Conservation (phyloP, 1,140 invertebrate species). For the Chlorops oryzae region DNA sequence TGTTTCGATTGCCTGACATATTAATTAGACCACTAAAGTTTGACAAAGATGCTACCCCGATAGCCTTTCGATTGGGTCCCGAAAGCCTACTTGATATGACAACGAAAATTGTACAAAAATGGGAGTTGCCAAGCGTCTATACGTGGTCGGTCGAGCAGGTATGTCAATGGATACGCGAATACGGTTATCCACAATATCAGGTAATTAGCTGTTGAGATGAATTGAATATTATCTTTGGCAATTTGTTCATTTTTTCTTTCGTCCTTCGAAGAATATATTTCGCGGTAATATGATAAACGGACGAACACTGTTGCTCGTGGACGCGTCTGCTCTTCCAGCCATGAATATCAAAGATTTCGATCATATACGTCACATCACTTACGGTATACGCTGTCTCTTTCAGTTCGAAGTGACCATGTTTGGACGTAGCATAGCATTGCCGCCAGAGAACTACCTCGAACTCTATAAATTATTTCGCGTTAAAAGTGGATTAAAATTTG, state of each 20-base stretch:
- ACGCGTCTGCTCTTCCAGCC: neutral
- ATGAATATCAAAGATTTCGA: constrained; percentile 10
- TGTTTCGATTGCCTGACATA: no score
- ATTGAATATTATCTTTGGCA: neutral
- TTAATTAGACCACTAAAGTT: no score
- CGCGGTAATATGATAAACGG: neutral
- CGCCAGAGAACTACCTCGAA: neutral
- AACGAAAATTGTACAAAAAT: constrained; percentile 29
- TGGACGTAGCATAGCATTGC: neutral
- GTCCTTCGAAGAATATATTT: constrained; percentile 9
- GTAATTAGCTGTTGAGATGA: no score
- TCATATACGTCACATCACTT: neutral
- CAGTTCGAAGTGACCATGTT: neutral
- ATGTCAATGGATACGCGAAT: constrained; percentile 29
- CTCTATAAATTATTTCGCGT: constrained; percentile 4
- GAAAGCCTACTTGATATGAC: constrained; percentile 32
- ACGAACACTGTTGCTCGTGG: constrained; percentile 1
- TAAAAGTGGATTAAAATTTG: no score
- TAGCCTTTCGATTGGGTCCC: constrained; percentile 30
- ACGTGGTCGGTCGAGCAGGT: constrained; percentile 38
- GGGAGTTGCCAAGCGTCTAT: constrained; percentile 30
- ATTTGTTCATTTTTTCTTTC: no score
- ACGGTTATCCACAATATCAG: constrained; percentile 40
- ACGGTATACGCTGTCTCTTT: neutral
- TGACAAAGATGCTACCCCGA: constrained; percentile 26